Evolutionary conservation across 2,113 vertebrate genomes (phyloP), one percentile per base, ranked within the genome.

Genomic region (Castor canadensis): DNA sequence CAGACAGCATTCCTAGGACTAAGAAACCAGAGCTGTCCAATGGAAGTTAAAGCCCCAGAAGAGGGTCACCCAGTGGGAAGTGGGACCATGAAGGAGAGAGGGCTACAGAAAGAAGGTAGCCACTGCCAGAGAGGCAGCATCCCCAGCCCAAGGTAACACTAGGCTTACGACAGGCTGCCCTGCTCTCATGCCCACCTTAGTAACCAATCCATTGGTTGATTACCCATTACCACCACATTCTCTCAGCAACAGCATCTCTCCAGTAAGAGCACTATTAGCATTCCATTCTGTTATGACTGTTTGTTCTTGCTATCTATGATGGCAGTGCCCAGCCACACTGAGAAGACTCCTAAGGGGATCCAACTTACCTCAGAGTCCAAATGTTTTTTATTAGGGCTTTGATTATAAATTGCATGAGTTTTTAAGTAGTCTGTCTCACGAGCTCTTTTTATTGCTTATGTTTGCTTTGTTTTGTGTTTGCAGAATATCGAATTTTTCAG

Each of bases 381-480:
- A 40, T 84, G 72, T 0, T 28, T 87, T 85, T 90, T 45, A 38
- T 45, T 49, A 77, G 6, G 56, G 5, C 28, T 76, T 11, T 49
- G 32, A 87, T 71, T 85, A 62, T 35, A 90, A 86, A 72, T 60
- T 43, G 0, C 17, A 49, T 54, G 47, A 80, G 30, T n/a, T 52
- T 89, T 91, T 60, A 20, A 72, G 19, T 72, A 35, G 17, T 84
- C 52, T 95, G 22, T 52, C 71, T 35, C 49, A 52, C 76, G 64
- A 90, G 45, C 32, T 30, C 35, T 79, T 89, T 40, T 77, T 76
- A 58, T 52, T 66, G 66, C 56, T 71, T 86, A 9, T 73, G 49
- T 72, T 91, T 91, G 35, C 64, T 87, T 71, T 43, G 40, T 81
- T 93, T 77, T 67, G 20, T 71, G 86, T 88, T 93, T 66, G 11